Evolutionary conservation across 2,113 vertebrate species (phyloP), one percentile per base, ranked within the genome.

Genomic region (Boulengeromyrus knoepffleri): DNA sequence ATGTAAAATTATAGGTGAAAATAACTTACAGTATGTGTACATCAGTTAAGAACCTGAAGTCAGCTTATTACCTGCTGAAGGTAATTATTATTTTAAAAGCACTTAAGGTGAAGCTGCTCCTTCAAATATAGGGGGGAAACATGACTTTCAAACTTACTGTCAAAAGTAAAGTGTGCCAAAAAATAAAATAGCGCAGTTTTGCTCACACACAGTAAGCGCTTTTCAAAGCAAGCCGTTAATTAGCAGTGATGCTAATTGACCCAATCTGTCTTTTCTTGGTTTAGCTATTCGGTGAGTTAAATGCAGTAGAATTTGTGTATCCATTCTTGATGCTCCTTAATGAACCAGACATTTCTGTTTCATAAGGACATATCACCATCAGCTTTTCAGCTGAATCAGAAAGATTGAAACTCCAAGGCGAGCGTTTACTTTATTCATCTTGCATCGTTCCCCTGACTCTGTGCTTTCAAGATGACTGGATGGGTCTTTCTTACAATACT

Each of bases 401-500:
- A 56, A 58, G 9, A 88, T 62, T 7, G 36, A 58, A 58, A 58
- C 62, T 62, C 19, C 39, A 88, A 88, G 87, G 31, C n/a, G 53
- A 56, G 31, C 53, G 6, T 47, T 88, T 53, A 8, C n/a, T 88
- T 66, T 46, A 66, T 45, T 88, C 52, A 45, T n/a, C 50, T 56
- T 17, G 27, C 52, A 42, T 80, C 31, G 13, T 39, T 80, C 74
- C 17, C 31, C 5, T 42, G 15, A 80, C 74, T 17, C 36, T 80
- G 36, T 39, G 31, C 36, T 42, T 80, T 36, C 31, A 80, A 86
- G 62, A 92, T 93, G 90, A 93, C 58, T 50, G 92, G 91, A 93
- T 94, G 91, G 92, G 87, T 93, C 92, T 93, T 92, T 91, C 94
- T 15, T 24, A 90, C 93, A 85, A 8, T 93, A 89, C 92, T 91